Evolutionary conservation across 2,113 vertebrate species (phyloP), one percentile per base, ranked within the genome.

Genomic region (Cariama cristata): DNA sequence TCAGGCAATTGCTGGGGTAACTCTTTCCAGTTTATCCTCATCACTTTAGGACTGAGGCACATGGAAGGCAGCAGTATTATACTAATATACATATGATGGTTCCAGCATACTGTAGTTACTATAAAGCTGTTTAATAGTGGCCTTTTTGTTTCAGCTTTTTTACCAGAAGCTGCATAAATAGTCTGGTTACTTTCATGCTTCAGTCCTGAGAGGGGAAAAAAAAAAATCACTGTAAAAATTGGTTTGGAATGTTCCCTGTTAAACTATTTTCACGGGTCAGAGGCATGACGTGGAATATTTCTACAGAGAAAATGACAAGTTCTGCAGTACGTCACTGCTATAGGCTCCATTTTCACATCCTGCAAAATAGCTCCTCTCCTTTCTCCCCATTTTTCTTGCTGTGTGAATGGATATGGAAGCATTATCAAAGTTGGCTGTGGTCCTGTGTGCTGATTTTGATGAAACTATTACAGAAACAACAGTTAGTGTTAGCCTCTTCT

Each of bases 211-310:
- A 63, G 55, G 42, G 38, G 38, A 38, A 38, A 12, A 22, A 33
- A 75, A 80, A 45, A 90, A 86, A 93, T 90, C n/a, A 22, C 87
- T 94, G 53, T 91, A 85, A 92, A 97, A 97, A 94, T 95, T 1
- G 22, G 74, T 90, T 94, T 83, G 91, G 91, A 90, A 63, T 86
- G 85, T 95, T 97, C 44, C 49, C 67, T 72, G 80, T 95, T 96
- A 92, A 94, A 95, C 64, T 91, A 26, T 93, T 88, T 95, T 94
- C 90, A 93, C 2, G 75, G 94, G 92, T 95, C 93, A 97, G 79
- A 84, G 80, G 86, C 93, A 85, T 85, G 84, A 87, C 15, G 58
- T 95, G 96, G 82, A 92, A 93, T 85, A 95, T 87, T 85, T 93
- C 84, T 91, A 69, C 69, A 53, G 91, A 87, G 94, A 85, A 95